A percentile compares a stretch with the other conserved stretches of the same genome.
Evolutionary conservation across 2,888 invertebrate species (phyloP).

Genomic region (Drosophila emarginata): DNA sequence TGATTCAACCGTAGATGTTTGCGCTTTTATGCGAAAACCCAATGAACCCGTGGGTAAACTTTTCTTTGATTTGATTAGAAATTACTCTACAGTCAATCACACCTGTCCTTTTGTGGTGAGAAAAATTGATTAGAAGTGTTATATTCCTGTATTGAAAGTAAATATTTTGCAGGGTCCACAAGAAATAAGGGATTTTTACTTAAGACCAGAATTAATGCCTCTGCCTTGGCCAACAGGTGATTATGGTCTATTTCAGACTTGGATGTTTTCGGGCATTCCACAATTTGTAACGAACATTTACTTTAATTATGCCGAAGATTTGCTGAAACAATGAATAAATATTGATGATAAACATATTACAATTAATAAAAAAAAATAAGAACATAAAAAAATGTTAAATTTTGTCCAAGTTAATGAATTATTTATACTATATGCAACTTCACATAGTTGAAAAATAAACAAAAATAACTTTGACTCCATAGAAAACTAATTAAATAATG

Average conservation of each 20-base stretch:
- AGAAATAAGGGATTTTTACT: conserved; percentile 22
- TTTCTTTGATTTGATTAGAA: conserved; percentile 5
- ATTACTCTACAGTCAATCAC: too few species aligned
- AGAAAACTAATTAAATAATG: too few species aligned
- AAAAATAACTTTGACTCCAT: too few species aligned
- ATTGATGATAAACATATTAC: too few species aligned
- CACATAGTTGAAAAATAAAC: too few species aligned
- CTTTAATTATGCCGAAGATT: background rate
- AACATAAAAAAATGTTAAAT: too few species aligned
- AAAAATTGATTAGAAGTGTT: too few species aligned
- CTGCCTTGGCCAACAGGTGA: conserved; percentile 38
- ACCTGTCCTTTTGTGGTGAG: conserved; percentile 37
- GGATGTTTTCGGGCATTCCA: background rate
- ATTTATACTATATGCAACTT: too few species aligned
- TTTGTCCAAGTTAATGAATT: too few species aligned
- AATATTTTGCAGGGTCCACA: conserved; percentile 23
- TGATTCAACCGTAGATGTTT: background rate
- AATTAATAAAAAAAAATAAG: too few species aligned
- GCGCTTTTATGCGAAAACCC: background rate
- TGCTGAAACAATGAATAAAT: background rate
- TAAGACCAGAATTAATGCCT: background rate
- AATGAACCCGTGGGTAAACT: background rate
- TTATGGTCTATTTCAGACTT: conserved; percentile 14
- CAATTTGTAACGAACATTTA: background rate
- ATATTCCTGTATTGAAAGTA: too few species aligned